phyloP scores from a whole-genome alignment of 2,797 vertebrate species.

The Sarcoramphus papa region DNA sequence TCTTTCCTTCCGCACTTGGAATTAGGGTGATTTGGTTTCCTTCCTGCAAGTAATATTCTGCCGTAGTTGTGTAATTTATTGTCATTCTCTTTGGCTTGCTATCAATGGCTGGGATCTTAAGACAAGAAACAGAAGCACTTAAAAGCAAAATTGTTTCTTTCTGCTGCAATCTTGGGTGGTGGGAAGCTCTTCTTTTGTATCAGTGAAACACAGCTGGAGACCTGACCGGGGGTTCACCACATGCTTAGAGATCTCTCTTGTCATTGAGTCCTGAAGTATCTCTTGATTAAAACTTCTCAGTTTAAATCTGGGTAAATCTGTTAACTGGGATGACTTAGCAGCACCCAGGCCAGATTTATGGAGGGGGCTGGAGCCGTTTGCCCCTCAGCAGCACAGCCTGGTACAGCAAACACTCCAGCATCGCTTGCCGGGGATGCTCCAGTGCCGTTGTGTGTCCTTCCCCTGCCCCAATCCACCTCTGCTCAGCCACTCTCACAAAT shows the following conservation, averaged over 20 bases:
- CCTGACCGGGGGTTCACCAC: not conserved
- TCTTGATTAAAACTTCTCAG: not conserved
- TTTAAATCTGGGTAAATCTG: not conserved
- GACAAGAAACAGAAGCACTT: conserved; percentile 18
- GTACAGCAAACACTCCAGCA: not conserved
- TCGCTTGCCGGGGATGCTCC: not conserved
- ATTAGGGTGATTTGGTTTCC: not conserved
- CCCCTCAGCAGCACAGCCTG: not conserved
- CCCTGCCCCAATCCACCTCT: not conserved
- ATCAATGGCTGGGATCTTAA: not conserved
- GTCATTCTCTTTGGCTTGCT: not conserved
- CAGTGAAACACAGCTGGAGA: not conserved
- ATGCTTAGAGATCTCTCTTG: not conserved
- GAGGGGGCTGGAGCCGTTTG: not conserved
- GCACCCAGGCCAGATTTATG: not conserved
- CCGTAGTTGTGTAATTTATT: not conserved
- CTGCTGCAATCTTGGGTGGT: not conserved
- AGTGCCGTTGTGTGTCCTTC: not conserved
- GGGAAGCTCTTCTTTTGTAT: not conserved
- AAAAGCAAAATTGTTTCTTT: conserved; percentile 5
- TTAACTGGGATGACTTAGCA: not conserved
- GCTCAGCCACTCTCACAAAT: not conserved
- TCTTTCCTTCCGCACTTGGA: not conserved
- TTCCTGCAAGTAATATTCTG: not conserved
- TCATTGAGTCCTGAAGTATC: not conserved